phyloP scores from a whole-genome alignment of 2,797 vertebrate species.

The Darevskia mixta region DNA sequence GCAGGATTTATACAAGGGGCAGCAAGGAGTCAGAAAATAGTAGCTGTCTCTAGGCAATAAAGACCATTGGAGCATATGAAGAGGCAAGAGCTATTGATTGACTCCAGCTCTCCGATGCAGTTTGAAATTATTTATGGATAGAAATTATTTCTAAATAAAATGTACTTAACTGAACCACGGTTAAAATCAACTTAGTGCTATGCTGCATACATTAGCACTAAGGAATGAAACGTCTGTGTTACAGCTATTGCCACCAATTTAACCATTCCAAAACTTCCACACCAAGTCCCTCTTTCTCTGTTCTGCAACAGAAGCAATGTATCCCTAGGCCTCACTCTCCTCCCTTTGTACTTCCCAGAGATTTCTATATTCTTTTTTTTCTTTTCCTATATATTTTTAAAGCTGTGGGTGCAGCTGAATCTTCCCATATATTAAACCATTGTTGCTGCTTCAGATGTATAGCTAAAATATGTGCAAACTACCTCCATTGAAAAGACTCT shows the following conservation, averaged over 20 bases:
- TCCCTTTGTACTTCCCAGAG: background rate
- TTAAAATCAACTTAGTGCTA: background rate
- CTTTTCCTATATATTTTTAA: no score
- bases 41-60: background rate
- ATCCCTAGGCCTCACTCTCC: background rate
- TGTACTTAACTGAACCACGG: background rate
- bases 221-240: background rate
- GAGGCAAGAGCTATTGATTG: background rate
- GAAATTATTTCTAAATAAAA: background rate
- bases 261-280: background rate
- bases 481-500: background rate
- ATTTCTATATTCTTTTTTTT: no score
- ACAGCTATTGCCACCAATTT: background rate
- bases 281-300: background rate
- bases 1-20: background rate
- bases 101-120: background rate
- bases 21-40: background rate
- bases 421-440: no score
- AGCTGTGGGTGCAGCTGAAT: no score
- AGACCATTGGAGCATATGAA: background rate
- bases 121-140: background rate
- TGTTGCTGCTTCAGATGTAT: no score
- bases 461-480: no score
- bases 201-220: background rate
- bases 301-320: no score